phyloP scores from a whole-genome alignment of 2,888 invertebrate species.

The Calameuta pallipes region DNA sequence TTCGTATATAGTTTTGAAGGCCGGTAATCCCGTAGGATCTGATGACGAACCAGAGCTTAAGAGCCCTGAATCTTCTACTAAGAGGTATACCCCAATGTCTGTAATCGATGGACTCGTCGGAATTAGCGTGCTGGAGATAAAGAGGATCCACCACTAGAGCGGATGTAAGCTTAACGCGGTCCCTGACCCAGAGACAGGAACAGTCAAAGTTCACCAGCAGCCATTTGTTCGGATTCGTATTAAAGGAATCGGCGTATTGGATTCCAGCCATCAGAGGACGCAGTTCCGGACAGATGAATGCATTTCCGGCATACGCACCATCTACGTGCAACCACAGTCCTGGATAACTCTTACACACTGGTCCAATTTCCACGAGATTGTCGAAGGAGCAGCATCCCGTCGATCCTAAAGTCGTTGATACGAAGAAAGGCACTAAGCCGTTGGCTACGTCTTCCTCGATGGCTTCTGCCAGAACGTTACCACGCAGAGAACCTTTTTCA shows the following conservation, averaged over 20 bases:
- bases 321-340: constrained; percentile 89
- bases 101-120: constrained; percentile 77
- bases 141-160: constrained; percentile 89
- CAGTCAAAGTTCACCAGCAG: constrained; percentile 87
- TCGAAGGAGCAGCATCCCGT: constrained; percentile 89
- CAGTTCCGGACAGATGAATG: constrained; percentile 88
- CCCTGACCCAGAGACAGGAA: constrained; percentile 85
- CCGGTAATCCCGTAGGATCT: constrained; percentile 85
- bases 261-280: constrained; percentile 74
- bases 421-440: constrained; percentile 86
- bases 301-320: constrained; percentile 88
- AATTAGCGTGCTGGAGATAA: constrained; percentile 85
- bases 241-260: constrained; percentile 86
- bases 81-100: constrained; percentile 90
- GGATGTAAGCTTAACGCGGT: constrained; percentile 80
- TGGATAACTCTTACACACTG: constrained; percentile 73
- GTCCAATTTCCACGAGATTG: constrained; percentile 81
- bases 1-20: constrained; percentile 84
- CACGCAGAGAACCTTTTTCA: constrained; percentile 74
- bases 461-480: constrained; percentile 72
- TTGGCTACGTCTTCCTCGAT: constrained; percentile 79
- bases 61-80: constrained; percentile 83
- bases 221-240: constrained; percentile 91
- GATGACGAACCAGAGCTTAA: constrained; percentile 91
- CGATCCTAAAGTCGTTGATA: constrained; percentile 84